Evolutionary conservation across 1,140 invertebrate genomes (phyloP).

Genomic region (Aphelinus atriplicis): DNA sequence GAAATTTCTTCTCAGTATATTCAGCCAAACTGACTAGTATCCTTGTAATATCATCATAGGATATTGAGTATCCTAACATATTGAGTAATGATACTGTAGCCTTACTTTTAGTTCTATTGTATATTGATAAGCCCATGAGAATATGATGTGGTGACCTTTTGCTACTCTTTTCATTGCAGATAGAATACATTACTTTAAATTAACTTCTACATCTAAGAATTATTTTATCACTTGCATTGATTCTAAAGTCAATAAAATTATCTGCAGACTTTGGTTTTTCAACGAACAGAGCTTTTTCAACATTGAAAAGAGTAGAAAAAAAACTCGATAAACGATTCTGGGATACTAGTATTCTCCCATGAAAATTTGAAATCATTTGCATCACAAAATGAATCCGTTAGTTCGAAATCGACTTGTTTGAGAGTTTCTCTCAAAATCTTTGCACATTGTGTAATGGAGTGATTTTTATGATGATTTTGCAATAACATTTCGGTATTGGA

Average conservation of each 20-base stretch:
- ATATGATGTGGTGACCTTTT: not conserved
- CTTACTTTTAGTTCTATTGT: too few species aligned
- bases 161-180: not conserved
- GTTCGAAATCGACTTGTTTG: not conserved
- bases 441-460: not conserved
- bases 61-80: too few species aligned
- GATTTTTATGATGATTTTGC: too few species aligned
- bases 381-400: conserved; percentile 15
- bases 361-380: conserved; percentile 1
- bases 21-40: not conserved
- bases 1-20: not conserved
- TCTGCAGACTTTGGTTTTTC: not conserved
- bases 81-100: too few species aligned
- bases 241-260: too few species aligned
- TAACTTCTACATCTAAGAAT: too few species aligned
- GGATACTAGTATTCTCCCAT: conserved; percentile 2
- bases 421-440: not conserved
- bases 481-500: too few species aligned
- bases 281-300: not conserved
- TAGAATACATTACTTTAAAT: not conserved
- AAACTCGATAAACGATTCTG: not conserved
- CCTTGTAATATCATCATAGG: too few species aligned
- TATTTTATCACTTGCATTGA: too few species aligned
- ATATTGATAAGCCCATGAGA: not conserved
- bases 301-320: not conserved